phyloP scores from a whole-genome alignment of 1,140 invertebrate genomes.

The Tachypleus tridentatus region DNA sequence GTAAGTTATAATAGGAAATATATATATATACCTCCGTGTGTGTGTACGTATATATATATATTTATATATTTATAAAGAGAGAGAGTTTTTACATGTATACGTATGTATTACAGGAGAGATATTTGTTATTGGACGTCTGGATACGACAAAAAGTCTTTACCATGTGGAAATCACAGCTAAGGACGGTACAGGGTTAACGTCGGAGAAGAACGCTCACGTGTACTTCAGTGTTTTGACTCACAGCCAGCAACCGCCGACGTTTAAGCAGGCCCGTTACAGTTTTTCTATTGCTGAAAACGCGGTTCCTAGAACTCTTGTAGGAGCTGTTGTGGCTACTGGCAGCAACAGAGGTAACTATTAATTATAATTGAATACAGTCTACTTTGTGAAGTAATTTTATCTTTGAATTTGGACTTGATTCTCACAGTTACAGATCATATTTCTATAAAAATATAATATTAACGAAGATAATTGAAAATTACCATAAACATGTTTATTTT shows the following conservation, averaged over 20 bases:
- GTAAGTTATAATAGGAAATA: too few species aligned
- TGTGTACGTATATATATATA: too few species aligned
- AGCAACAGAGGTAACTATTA: conserved; percentile 43
- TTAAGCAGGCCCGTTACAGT: conserved; percentile 65
- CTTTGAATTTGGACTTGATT: too few species aligned
- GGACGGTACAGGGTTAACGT: conserved; percentile 70
- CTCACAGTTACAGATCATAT: too few species aligned
- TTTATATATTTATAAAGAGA: too few species aligned
- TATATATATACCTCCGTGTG: too few species aligned
- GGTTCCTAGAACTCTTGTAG: conserved; percentile 55
- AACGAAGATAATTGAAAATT: too few species aligned
- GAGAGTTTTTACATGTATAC: too few species aligned
- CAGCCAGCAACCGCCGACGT: conserved; percentile 57
- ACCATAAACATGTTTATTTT: too few species aligned
- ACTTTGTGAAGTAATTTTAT: too few species aligned
- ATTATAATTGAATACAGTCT: too few species aligned
- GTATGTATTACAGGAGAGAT: conserved; percentile 28
- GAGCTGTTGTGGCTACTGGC: conserved; percentile 56
- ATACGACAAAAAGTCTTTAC: conserved; percentile 40
- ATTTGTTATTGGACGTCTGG: conserved; percentile 51
- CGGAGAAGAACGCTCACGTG: conserved; percentile 52
- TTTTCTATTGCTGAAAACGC: conserved; percentile 68
- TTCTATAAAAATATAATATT: too few species aligned
- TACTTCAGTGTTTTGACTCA: conserved; percentile 52
- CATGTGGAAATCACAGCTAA: conserved; percentile 70